Base-by-base conservation (phyloP, 2,888 invertebrate species). In the Chalcosyrphus nemorum region DNA sequence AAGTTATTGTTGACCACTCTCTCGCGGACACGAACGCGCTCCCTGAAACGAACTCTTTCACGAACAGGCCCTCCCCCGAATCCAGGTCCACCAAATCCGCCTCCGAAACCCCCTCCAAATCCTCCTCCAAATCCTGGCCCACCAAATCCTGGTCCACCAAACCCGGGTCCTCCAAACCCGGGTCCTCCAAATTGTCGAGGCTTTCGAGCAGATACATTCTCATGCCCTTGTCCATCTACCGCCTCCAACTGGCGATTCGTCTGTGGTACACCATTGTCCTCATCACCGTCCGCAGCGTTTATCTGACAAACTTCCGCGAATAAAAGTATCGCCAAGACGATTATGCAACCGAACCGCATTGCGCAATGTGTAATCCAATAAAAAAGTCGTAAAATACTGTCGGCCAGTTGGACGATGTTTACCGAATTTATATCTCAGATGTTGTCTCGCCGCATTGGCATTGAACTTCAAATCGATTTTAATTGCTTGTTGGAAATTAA, bases 211-310 rank as follows among this genome's bases (percentile, higher is more conserved):
- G 71, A 75, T 45, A 59, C 45, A 52, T 86, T 85, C 32, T 41
- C 85, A 70, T 85, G 76, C 43, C 86, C 86, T 74, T 86, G 81
- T 43, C 7, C 29, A 0, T 50, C 72, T 6, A 41, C 54, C 1
- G 63, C 61, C 0, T 45, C 13, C 56, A 80, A 43, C 27, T 75
- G 43, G 6, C 7, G 47, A 47, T 59, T 57, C 4, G 27, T 24
- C 11, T 27, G 38, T 29, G 5, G n/a, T 17, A 24, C 4, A n/a
- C 9, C 54, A 13, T 17, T 70, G 4, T 38, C 61, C 35, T 68
- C 70, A 15, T 21, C 61, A 24, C 24, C 24, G 24, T 50, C 52
- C 5, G 6, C 0, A 1, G 43, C 19, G n/a, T 47, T 15, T 4
- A 47, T 47, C 1, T 47, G 32, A 45, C 27, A 15, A 9, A 47